Evolutionary conservation across 1,140 invertebrate species (phyloP), one percentile per base, ranked within the genome.

Genomic region (Pristionchus pacificus): DNA sequence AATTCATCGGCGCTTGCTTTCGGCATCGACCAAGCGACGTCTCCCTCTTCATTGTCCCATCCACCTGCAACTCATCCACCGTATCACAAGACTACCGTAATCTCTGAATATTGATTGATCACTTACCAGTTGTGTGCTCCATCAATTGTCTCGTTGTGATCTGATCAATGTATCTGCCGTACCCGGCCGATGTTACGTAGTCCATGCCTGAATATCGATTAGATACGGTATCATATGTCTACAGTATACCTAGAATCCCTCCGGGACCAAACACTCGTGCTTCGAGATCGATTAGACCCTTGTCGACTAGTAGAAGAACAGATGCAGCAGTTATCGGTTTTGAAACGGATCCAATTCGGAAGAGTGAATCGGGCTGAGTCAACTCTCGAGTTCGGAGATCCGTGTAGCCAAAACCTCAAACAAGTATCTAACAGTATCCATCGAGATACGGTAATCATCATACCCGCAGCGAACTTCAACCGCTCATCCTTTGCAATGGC

Each of bases 271-370:
- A 83, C n/a, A 83, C 64, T 29, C 68, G 71, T 27, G 81, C 70
- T 60, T 83, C 81, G 25, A 83, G 73, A 13, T 65, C 19, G 27
- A 83, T 59, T 28, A 65, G 68, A 1, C 79, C 77, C 65, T 79
- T 72, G 59, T 83, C 81, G 27, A 83, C 74, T 13, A 83, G 71
- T 14, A 83, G 30, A 33, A 83, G 57, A 65, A 83, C 74, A 15
- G 81, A 82, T 1, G 82, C 77, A 14, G 81, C 80, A 25, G 81
- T 83, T 30, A 83, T 80, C 49, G 81, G 81, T 59, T 83, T 83
- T 13, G 82, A 84, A 49, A 83, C 80, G 58, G 80, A 82, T 14
- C 81, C 81, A 65, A 83, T 75, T 59, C 81, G 70, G 57, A 28
- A 63, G 61, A 33, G 33, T 81, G 75, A 65, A 77, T 64, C 25